Percentiles rank a stretch among this genome's conserved stretches.
phyloP scores from a whole-genome alignment of 2,797 vertebrate species.

The Ptychobarbus kaznakovi region DNA sequence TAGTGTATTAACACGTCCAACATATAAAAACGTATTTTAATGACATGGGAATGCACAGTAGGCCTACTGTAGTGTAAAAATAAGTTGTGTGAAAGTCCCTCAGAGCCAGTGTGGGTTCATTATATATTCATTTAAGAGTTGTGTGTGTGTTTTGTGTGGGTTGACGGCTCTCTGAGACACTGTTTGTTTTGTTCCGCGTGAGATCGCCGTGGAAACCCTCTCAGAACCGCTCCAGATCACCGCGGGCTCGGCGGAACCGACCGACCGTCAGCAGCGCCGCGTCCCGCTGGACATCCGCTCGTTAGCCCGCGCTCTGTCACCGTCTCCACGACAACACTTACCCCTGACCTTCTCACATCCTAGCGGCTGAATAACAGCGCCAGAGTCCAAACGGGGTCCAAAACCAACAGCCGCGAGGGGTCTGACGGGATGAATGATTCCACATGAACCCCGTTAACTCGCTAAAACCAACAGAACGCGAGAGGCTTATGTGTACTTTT shows the following conservation, averaged over 20 bases:
- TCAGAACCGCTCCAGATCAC: slow-evolving; percentile 42
- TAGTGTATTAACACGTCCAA: no score
- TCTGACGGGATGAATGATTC: background rate
- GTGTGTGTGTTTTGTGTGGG: slow-evolving; percentile 50
- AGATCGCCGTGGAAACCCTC: slow-evolving; percentile 18
- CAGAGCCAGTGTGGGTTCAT: slow-evolving; percentile 4
- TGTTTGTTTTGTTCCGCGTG: slow-evolving; percentile 54
- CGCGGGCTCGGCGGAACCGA: slow-evolving; percentile 48
- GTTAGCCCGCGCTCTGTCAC: background rate
- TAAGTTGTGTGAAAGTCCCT: background rate
- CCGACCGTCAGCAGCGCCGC: slow-evolving; percentile 47
- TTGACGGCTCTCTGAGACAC: slow-evolving; percentile 52
- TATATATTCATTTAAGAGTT: slow-evolving; percentile 1
- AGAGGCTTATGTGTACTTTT: background rate
- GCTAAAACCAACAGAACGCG: slow-evolving; percentile 1
- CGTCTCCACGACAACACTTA: slow-evolving; percentile 31
- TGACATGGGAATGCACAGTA: background rate
- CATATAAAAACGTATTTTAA: background rate
- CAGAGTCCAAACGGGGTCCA: slow-evolving; percentile 14
- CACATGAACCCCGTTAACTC: slow-evolving; percentile 4
- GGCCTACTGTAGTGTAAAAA: background rate
- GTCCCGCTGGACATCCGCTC: background rate
- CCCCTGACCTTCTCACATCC: slow-evolving; percentile 32
- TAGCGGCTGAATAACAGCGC: background rate
- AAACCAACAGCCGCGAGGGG: slow-evolving; percentile 42